Percentiles rank a stretch among this genome's conserved stretches.
These are phyloP conservation scores for Leptocoma aspasia DNA, from an alignment of 2,113 vertebrate genomes.

Conservation along the genomic window DNA sequence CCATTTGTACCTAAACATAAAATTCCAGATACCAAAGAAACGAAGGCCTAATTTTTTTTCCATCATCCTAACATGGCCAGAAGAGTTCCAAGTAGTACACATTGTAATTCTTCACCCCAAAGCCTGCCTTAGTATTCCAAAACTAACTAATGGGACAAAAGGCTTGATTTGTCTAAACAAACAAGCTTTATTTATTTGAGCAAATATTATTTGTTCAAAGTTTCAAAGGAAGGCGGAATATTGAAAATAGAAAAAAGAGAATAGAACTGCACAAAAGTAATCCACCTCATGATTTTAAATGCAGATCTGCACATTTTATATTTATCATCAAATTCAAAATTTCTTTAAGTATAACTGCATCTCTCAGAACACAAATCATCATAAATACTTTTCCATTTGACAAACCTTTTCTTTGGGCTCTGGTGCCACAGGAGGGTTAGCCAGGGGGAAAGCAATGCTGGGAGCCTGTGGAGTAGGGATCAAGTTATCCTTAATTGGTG, in stretches of 20 bases:
- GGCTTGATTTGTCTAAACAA: neutral
- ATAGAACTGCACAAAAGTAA: neutral
- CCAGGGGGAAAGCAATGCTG: slow-evolving; percentile 84
- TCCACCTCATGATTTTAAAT: neutral
- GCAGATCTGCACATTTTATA: neutral
- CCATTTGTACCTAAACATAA: neutral
- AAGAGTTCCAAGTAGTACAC: neutral
- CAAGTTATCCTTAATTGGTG: slow-evolving; percentile 28
- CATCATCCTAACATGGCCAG: neutral
- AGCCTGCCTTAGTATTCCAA: neutral
- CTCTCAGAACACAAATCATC: neutral
- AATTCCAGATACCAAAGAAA: neutral
- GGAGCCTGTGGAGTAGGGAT: slow-evolving; percentile 84
- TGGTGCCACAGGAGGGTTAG: slow-evolving; percentile 83
- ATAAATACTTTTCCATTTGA: neutral
- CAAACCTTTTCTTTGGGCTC: slow-evolving; percentile 77
- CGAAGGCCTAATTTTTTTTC: neutral
- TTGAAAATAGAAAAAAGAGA: neutral
- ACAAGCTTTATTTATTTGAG: neutral
- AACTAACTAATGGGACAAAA: neutral
- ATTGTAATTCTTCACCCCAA: neutral
- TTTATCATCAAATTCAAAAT: neutral
- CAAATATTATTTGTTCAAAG: neutral
- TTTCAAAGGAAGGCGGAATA: neutral
- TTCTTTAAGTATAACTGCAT: neutral